A percentile compares a stretch with the other conserved stretches of the same genome.
phyloP scores from a whole-genome alignment of 2,888 invertebrate genomes.

The Formica aserva region DNA sequence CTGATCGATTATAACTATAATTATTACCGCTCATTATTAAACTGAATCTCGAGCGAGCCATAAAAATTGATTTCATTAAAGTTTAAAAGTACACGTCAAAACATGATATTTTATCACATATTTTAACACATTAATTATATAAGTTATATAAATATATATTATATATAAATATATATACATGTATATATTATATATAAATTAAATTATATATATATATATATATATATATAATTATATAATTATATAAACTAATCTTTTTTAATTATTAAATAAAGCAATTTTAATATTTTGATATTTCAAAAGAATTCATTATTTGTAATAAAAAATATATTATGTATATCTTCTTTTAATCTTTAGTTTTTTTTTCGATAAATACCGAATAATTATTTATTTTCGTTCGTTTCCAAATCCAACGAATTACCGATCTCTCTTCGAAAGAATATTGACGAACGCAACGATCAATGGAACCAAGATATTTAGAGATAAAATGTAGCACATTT shows the following conservation, averaged over 20 bases:
- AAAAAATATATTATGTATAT: not conserved
- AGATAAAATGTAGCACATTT: not conserved
- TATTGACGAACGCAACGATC: not conserved
- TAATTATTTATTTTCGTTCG: not conserved
- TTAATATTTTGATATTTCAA: not conserved
- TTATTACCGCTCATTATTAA: not conserved
- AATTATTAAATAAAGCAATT: conserved; percentile 1
- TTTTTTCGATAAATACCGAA: not conserved
- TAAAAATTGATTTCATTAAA: not conserved
- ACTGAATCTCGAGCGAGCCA: not conserved
- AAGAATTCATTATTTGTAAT: not conserved
- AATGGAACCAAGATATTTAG: not conserved
- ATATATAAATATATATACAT: too few species aligned
- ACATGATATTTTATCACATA: not conserved
- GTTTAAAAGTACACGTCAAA: not conserved
- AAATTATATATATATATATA: not conserved
- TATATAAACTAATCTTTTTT: not conserved
- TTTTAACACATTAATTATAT: not conserved
- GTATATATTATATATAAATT: too few species aligned
- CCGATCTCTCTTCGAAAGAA: not conserved
- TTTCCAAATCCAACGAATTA: not conserved
- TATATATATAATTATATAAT: not conserved
- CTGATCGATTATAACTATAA: not conserved
- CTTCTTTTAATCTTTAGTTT: not conserved
- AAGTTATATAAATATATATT: not conserved